Base-by-base conservation (phyloP, 2,888 invertebrate genomes). In the Limnephilus rhombicus region DNA sequence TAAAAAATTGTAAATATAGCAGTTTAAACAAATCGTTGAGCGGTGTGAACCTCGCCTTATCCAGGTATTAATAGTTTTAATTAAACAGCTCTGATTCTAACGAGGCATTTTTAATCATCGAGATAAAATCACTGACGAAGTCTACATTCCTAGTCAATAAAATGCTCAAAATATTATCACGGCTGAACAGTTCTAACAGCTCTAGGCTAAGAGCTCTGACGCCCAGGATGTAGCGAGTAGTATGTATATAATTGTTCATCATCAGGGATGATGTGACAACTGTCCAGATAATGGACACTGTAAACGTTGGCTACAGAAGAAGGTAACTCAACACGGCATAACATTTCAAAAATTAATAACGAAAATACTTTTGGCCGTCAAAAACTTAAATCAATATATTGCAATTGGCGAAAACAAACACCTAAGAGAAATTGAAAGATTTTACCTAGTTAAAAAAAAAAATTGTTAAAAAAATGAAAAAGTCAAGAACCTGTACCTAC, bases 111-210 rank as follows among this genome's bases (percentile, higher is more conserved):
- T 68, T 68, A 68, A 68, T 68, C 68, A 68, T n/a, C 68, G 3
- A 68, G 68, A 68, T 68, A 68, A 68, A 68, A 68, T 68, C 68
- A 68, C 68, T 68, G 68, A 68, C 24, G 68, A 68, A 68, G 68
- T 68, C 68, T 68, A 9, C 68, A 68, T 68, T 68, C 68, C 68
- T 68, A 24, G 2, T 24, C 68, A 24, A 68, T 68, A 68, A 68
- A 68, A 68, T 68, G 68, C n/a, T 68, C 68, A 68, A 68, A 68
- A 68, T 68, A 68, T n/a, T 68, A 68, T 68, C 68, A 68, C n/a
- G 68, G 68, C 68, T 68, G 68, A 68, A 68, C 68, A 24, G 68
- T n/a, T n/a, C n/a, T n/a, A 68, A 68, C n/a, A 68, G 68, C 68
- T 68, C 24, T 68, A 24, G 68, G 68, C 18, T 18, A 18, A 2